Percentiles rank a stretch among this genome's conserved stretches.
phyloP scores from a whole-genome alignment of 2,113 vertebrate species.

The Raja brachyura region DNA sequence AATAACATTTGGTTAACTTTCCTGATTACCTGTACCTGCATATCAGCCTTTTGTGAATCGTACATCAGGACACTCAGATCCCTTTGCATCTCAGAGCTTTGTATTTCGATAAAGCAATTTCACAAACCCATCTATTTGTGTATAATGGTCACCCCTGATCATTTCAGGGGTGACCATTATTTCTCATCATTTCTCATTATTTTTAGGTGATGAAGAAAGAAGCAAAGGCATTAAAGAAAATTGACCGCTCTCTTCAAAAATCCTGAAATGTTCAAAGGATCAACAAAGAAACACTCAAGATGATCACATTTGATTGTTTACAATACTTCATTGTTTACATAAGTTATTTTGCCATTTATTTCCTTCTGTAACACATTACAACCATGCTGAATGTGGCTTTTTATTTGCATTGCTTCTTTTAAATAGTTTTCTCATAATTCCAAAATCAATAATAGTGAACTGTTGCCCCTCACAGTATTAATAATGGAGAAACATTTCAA shows the following conservation, averaged over 20 bases:
- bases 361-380: neutral
- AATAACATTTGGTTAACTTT: no score
- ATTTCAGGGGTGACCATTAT: no score
- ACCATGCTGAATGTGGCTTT: neutral
- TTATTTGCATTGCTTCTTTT: neutral
- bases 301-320: neutral
- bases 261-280: neutral
- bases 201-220: conserved; percentile 34
- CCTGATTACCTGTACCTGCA: no score
- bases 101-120: no score
- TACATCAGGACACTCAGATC: no score
- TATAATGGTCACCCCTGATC: neutral
- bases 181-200: neutral
- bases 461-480: neutral
- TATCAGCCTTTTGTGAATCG: no score
- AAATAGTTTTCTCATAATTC: neutral
- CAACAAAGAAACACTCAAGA: neutral
- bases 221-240: conserved; percentile 20
- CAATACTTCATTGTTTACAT: neutral
- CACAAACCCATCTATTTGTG: neutral
- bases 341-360: neutral
- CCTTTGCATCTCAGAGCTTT: no score
- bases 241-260: neutral
- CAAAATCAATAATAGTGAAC: neutral
- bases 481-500: neutral